Base-by-base conservation (phyloP, 1,140 invertebrate genomes). In the Leptinotarsa lineolata region DNA sequence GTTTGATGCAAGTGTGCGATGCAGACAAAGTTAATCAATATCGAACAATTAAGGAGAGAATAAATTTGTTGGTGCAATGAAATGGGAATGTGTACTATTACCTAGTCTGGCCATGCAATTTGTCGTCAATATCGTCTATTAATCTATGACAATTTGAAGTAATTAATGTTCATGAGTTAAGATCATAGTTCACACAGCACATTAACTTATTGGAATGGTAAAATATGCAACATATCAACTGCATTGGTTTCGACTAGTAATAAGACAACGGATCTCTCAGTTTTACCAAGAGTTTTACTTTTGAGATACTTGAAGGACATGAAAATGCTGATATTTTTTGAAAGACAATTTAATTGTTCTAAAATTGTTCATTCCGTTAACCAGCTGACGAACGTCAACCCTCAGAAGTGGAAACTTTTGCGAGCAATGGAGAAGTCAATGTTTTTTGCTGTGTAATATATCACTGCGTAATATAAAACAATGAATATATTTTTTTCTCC, bases 41-140 rank as follows among this genome's bases (percentile, higher is more conserved):
- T 63, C 61, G 20, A 63, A 63, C 24, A 30, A 65, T 65, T 65
- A 16, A 30, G 22, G 21, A 22, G 22, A 22, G n/a, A 65, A 65
- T 30, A 1, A 8, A 6, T 65, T 65, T 16, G 63, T 16, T 39
- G 8, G 24, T 30, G 63, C 15, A 65, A 39, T 30, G 21, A 22
- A 21, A 65, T 48, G 45, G 46, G 30, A 68, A 68, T 45, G 30
- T 48, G 66, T 46, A 45, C 66, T 68, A 45, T 39, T 68, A 68
- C 66, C 66, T 68, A 68, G 66, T 68, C 66, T 68, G 30, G 66
- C 18, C 66, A 68, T 68, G 45, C 66, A 68, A 68, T 68, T 65
- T 21, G n/a, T 68, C 18, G 45, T 68, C 20, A 46, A 68, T 68
- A 46, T 46, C 20, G 39, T 68, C 66, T 68, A 68, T 68, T 46